Percentiles rank a stretch among this genome's conserved stretches.
Conservation (phyloP, 2,888 invertebrate genomes). For the Harpalus rubripes region DNA sequence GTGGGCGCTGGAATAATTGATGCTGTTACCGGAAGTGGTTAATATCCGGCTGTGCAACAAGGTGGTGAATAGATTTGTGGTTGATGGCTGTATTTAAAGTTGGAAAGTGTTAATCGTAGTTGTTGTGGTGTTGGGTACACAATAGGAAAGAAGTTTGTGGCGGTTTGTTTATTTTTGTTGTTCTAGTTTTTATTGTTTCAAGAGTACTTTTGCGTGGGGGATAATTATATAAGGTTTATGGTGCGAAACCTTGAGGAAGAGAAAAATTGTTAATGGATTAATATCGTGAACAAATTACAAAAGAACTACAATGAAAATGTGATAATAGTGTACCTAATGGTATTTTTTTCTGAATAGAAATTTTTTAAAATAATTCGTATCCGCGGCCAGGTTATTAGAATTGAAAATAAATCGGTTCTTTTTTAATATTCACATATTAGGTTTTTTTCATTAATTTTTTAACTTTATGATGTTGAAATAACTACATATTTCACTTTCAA, state of each 20-base stretch:
- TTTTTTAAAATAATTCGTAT: neutral
- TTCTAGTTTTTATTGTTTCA: conserved; percentile 23
- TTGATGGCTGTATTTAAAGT: conserved; percentile 18
- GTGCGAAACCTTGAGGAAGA: conserved; percentile 14
- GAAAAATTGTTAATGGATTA: conserved; percentile 37
- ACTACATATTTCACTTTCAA: too few species aligned
- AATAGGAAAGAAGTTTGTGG: neutral
- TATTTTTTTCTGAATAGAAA: conserved; percentile 35
- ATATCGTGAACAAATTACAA: conserved; percentile 39
- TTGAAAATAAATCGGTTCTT: too few species aligned
- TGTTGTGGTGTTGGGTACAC: conserved; percentile 3
- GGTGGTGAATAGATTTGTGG: conserved; percentile 36
- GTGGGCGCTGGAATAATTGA: conserved; percentile 43
- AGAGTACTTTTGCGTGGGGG: conserved; percentile 14
- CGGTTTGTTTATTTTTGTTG: conserved; percentile 14
- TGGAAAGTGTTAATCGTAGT: conserved; percentile 19
- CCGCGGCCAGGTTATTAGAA: too few species aligned
- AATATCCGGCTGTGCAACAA: conserved; percentile 39
- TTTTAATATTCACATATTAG: too few species aligned
- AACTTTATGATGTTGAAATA: too few species aligned
- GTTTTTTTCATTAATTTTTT: too few species aligned
- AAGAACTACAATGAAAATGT: neutral
- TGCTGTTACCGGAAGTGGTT: conserved; percentile 39
- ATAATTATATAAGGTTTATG: conserved; percentile 53
- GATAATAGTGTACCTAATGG: conserved; percentile 54